Base-by-base conservation (phyloP, 2,113 vertebrate species). In the Coreoperca whiteheadi region DNA sequence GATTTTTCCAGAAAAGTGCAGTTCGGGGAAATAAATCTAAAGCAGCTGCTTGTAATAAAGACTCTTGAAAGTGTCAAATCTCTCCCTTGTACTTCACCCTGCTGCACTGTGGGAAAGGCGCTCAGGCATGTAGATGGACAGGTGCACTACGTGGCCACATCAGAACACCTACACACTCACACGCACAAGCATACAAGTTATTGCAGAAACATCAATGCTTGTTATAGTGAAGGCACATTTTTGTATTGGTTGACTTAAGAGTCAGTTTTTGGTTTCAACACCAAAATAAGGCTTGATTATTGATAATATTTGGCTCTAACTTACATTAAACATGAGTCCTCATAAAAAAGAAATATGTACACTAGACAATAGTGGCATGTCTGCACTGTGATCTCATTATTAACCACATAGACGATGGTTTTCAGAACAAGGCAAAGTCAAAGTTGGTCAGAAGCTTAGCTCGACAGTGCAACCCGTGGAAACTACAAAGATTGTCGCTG, bases 21-120 rank as follows among this genome's bases (percentile, higher is more conserved):
- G 82, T 93, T 89, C 61, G 54, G 84, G 88, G 82, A 85, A 90
- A 85, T 91, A 89, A 89, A 92, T 92, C 83, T 85, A 66, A 92
- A 94, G 91, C 94, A 95, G 94, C 91, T 94, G 93, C 87, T 84
- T 84, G 82, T 84, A 91, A 93, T 92, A 88, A 94, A 93, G 83
- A 83, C 82, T 80, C 77, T 86, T 84, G 77, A 91, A 92, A 73
- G 86, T 89, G 92, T 93, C 78, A 91, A 69, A 69, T 73, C 83
- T 76, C 86, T 79, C 74, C 41, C 73, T 78, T 85, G 66, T 79
- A 78, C 82, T 87, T 87, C 59, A 73, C 61, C 39, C 80, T 67
- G 74, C 77, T 87, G 64, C 82, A 77, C 79, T 81, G 73, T 83
- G 85, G 81, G 87, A 91, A 84, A 83, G 77, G 71, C 77, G 37